These are phyloP conservation scores for Zenarchopterus dispar DNA, from an alignment of 2,797 vertebrate species.

Conservation along the genomic window DNA sequence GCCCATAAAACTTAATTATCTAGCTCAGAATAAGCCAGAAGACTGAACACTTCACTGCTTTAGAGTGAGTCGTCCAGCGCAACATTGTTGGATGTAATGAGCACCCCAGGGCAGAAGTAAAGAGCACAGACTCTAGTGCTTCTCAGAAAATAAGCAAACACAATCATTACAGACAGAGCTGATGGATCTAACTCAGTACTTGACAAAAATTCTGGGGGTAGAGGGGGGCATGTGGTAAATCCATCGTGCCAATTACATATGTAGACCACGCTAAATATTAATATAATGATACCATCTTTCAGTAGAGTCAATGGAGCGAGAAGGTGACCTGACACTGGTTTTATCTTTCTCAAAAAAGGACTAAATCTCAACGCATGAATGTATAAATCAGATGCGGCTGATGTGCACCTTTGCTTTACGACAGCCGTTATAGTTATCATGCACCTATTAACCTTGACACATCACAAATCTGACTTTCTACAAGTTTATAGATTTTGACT, in stretches of 20 bases:
- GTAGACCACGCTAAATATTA: too few species aligned
- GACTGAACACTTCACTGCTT: constrained; percentile 65
- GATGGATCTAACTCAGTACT: constrained; percentile 45
- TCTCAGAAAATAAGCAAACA: constrained; percentile 54
- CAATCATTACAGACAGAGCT: constrained; percentile 53
- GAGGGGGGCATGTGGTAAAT: constrained; percentile 29
- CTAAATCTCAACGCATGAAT: too few species aligned
- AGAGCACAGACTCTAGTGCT: constrained; percentile 55
- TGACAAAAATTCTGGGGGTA: constrained; percentile 30
- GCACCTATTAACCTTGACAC: too few species aligned
- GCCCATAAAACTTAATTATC: constrained; percentile 59
- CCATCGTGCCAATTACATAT: neutral
- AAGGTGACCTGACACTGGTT: neutral
- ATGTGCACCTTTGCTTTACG: too few species aligned
- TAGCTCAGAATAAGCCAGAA: constrained; percentile 49
- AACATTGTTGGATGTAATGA: constrained; percentile 66
- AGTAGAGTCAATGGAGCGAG: neutral
- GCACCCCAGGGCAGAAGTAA: constrained; percentile 60
- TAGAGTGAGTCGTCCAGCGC: constrained; percentile 50
- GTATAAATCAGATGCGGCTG: too few species aligned
- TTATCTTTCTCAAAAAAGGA: too few species aligned
- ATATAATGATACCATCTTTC: neutral
- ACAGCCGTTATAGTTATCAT: too few species aligned
- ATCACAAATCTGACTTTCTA: too few species aligned
- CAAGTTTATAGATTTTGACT: too few species aligned